Conservation (phyloP, 2,797 vertebrate species). For the Manis javanica region DNA sequence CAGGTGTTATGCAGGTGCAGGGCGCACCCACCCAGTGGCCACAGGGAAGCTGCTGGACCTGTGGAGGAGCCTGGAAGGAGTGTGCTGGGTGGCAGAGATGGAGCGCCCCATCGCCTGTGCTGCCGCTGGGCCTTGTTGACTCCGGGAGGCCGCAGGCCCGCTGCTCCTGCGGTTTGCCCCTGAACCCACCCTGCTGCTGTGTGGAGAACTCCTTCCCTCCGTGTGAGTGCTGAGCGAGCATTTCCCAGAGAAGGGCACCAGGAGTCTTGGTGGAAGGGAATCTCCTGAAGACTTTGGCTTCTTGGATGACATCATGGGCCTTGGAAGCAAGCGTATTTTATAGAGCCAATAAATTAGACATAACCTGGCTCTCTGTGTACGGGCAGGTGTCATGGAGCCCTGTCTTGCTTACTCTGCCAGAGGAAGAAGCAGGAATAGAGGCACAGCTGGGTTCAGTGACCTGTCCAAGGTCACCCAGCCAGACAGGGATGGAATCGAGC, state of each 20-base stretch:
- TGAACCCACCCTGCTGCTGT: not conserved
- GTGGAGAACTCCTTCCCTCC: not conserved
- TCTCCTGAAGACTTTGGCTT: conserved; percentile 56
- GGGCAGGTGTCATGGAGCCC: not conserved
- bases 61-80: not conserved
- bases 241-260: not conserved
- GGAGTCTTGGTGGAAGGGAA: conserved; percentile 6
- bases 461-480: not conserved
- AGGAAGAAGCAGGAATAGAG: conserved; percentile 23
- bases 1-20: not conserved
- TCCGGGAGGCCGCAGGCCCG: not conserved
- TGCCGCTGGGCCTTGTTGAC: not conserved
- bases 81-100: not conserved
- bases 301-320: conserved; percentile 53
- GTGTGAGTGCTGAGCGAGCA: not conserved
- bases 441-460: not conserved
- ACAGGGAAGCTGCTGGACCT: not conserved
- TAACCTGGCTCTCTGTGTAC: not conserved
- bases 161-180: not conserved
- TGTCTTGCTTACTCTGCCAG: not conserved
- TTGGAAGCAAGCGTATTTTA: conserved; percentile 64
- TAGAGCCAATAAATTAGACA: conserved; percentile 63
- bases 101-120: accelerated
- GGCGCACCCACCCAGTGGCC: not conserved
- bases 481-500: not conserved